Conservation (phyloP, 2,888 invertebrate genomes). For the Rosalia funebris region DNA sequence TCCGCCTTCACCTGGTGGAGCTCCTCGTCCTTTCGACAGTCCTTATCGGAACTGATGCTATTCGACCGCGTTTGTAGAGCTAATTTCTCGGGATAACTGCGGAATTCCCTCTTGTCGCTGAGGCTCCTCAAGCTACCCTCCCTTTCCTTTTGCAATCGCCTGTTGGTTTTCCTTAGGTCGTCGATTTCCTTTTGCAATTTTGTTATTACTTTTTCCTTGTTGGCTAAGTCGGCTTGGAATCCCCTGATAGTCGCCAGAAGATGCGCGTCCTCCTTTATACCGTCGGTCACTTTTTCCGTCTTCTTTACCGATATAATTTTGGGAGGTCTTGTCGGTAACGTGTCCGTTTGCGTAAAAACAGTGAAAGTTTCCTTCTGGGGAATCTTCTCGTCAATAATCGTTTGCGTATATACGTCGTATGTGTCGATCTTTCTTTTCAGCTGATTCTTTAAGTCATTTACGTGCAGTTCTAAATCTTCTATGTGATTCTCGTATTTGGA, state of each 20-base stretch:
- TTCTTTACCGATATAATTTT: conserved; percentile 33
- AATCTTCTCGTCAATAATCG: conserved; percentile 51
- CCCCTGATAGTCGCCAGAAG: conserved; percentile 83
- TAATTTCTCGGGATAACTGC: conserved; percentile 58
- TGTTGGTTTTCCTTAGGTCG: conserved; percentile 79
- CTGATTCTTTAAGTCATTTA: conserved; percentile 62
- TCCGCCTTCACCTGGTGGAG: conserved; percentile 67
- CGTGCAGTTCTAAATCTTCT: conserved; percentile 77
- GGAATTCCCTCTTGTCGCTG: conserved; percentile 57
- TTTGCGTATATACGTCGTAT: conserved; percentile 63
- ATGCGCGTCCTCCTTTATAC: conserved; percentile 78
- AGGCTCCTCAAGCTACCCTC: conserved; percentile 69
- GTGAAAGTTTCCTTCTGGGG: conserved; percentile 57
- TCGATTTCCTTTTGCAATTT: conserved; percentile 81
- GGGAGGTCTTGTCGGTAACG: conserved; percentile 30
- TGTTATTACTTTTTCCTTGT: conserved; percentile 77
- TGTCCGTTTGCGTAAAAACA: conserved; percentile 54
- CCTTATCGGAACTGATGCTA: conserved; percentile 60
- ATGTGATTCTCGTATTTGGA: conserved; percentile 80
- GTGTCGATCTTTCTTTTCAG: conserved; percentile 61
- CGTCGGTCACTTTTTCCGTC: conserved; percentile 53
- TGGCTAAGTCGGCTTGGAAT: conserved; percentile 76
- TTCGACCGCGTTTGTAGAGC: conserved; percentile 56
- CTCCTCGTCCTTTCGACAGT: conserved; percentile 65
- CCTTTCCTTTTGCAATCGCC: conserved; percentile 78